Conservation (phyloP, 2,888 invertebrate species). For the Campoplex capitator region DNA sequence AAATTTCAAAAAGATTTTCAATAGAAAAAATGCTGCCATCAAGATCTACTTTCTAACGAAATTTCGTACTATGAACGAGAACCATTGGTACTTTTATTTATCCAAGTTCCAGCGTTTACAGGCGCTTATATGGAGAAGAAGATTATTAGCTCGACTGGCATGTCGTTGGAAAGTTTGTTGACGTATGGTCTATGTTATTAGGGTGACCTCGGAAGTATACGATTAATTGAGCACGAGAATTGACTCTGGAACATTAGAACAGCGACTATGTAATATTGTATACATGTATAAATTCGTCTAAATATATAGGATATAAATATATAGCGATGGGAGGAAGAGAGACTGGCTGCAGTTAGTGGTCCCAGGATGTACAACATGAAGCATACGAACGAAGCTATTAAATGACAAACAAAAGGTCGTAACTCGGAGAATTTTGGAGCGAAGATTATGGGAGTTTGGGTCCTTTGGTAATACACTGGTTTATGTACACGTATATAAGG, state of each 20-base stretch:
- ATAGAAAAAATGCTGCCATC: not conserved
- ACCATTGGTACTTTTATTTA: too few relatives aligned
- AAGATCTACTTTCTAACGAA: not conserved
- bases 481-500: not conserved
- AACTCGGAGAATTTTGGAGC: not conserved
- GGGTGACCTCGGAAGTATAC: conserved; percentile 7
- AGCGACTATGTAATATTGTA: not conserved
- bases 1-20: too few relatives aligned
- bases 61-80: not conserved
- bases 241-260: conserved; percentile 9
- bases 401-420: conserved; percentile 29
- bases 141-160: not conserved
- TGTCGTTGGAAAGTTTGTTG: conserved; percentile 24
- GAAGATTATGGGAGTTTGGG: conserved; percentile 13
- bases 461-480: not conserved
- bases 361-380: conserved; percentile 20
- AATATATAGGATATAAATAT: not conserved
- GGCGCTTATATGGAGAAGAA: not conserved
- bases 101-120: not conserved
- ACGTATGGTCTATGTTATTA: conserved; percentile 23
- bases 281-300: not conserved
- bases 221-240: conserved; percentile 49
- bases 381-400: conserved; percentile 4
- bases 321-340: not conserved
- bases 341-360: conserved; percentile 24